Base-by-base conservation (phyloP, 2,888 invertebrate genomes). In the Odontocerum albicorne region DNA sequence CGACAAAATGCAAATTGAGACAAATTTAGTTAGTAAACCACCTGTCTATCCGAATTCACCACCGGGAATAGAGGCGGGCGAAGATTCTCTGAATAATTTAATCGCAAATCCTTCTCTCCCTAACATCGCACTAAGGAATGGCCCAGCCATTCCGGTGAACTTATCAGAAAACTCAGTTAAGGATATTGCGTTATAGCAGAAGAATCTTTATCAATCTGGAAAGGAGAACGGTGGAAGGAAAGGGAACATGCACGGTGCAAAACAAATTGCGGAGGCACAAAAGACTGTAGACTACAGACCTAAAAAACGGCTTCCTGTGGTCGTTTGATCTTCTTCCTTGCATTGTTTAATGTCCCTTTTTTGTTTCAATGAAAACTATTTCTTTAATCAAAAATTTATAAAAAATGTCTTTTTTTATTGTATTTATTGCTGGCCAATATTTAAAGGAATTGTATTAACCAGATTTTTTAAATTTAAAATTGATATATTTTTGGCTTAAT, bases 111-210 rank as follows among this genome's bases (percentile, higher is more conserved):
- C 55, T n/a, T 33, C 44, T 4, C 22, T 33, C 13, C 42, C 38
- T 12, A 8, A 32, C 12, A 44, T 46, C 12, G 40, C 39, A 19
- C 33, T 58, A 16, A 46, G 53, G 22, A 60, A 60, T 32, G 60
- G 57, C 6, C 57, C 60, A 2, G 38, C 55, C 8, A 40, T 57
- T 7, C 51, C 57, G 12, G 13, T 40, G 17, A 58, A 55, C 51
- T 27, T 58, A 17, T 16, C 52, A 12, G 57, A 60, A 36, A 35
- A 31, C 33, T 42, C 56, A n/a, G 50, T 60, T 32, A 55, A 39
- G 38, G 60, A 60, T 21, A 49, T 60, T 12, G 60, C 60, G 43
- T 60, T 60, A 60, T 60, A 60, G 60, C 60, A 38, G 36, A 60
- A 57, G 38, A 49, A 35, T 15, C 40, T 35, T 12, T 19, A 49